Evolutionary conservation across 2,113 vertebrate species (phyloP).

Genomic region (Phoenicopterus ruber): DNA sequence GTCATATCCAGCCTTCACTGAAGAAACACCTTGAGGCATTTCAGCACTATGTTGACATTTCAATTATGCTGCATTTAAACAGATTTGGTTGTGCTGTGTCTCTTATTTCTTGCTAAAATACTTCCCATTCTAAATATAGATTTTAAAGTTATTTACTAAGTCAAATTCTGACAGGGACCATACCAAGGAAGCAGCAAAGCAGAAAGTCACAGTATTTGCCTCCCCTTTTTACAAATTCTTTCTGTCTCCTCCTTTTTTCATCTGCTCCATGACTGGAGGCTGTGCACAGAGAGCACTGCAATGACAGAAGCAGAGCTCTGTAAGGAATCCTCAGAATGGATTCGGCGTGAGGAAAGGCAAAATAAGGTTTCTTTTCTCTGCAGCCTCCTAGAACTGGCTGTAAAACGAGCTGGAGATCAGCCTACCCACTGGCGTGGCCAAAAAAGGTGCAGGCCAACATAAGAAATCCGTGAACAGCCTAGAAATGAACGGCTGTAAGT

Average conservation of each 20-base stretch:
- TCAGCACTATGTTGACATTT: slow-evolving; percentile 25
- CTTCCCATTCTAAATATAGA: neutral
- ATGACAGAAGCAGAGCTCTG: neutral
- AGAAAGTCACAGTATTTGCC: neutral
- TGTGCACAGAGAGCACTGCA: neutral
- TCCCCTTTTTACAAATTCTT: neutral
- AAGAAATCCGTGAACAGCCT: neutral
- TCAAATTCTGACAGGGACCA: neutral
- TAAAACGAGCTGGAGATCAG: neutral
- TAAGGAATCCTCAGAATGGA: neutral
- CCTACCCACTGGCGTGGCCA: neutral
- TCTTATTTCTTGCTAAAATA: slow-evolving; percentile 15
- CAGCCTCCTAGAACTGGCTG: neutral
- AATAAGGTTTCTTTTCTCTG: neutral
- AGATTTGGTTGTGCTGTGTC: neutral
- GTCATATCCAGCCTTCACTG: neutral
- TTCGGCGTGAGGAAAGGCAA: neutral
- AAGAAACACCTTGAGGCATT: slow-evolving; percentile 32
- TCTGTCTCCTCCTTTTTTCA: neutral
- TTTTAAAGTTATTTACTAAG: neutral
- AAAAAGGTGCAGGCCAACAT: neutral
- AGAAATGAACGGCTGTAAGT: neutral
- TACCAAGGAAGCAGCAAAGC: neutral
- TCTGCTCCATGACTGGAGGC: neutral
- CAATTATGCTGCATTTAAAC: slow-evolving; percentile 45